phyloP scores from a whole-genome alignment of 1,140 invertebrate species.

The Orius insidiosus region DNA sequence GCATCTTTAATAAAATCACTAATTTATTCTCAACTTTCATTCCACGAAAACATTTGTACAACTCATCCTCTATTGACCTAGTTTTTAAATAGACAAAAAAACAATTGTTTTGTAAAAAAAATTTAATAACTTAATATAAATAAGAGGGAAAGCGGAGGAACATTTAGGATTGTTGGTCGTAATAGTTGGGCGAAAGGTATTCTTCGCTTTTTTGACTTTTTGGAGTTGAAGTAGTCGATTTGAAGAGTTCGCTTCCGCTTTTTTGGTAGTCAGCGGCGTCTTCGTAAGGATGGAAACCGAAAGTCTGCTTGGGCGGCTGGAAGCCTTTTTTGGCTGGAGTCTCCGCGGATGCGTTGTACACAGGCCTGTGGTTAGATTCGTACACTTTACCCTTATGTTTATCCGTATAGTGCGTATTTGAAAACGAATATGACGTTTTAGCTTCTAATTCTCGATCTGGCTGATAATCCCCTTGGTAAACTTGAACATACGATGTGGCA shows the following conservation, averaged over 20 bases:
- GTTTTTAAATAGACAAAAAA: too few species aligned
- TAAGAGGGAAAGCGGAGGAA: not conserved
- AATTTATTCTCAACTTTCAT: too few species aligned
- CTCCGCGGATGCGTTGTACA: not conserved
- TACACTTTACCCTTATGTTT: constrained; percentile 1
- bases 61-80: too few species aligned
- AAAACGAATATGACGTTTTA: constrained; percentile 4
- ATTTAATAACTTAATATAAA: too few species aligned
- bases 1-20: too few species aligned
- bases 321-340: not conserved
- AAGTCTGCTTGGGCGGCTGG: constrained; percentile 6
- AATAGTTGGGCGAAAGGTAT: constrained; percentile 7
- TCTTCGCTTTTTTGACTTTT: not conserved
- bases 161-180: constrained; percentile 3
- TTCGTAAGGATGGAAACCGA: constrained; percentile 5
- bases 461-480: not conserved
- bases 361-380: not conserved
- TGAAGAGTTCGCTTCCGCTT: not conserved
- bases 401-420: not conserved
- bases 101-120: too few species aligned
- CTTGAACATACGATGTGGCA: constrained; percentile 1
- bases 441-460: not conserved
- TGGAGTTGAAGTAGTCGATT: not conserved
- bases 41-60: too few species aligned
- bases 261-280: constrained; percentile 2